phyloP scores from a whole-genome alignment of 2,797 vertebrate genomes.

The Catharus ustulatus region DNA sequence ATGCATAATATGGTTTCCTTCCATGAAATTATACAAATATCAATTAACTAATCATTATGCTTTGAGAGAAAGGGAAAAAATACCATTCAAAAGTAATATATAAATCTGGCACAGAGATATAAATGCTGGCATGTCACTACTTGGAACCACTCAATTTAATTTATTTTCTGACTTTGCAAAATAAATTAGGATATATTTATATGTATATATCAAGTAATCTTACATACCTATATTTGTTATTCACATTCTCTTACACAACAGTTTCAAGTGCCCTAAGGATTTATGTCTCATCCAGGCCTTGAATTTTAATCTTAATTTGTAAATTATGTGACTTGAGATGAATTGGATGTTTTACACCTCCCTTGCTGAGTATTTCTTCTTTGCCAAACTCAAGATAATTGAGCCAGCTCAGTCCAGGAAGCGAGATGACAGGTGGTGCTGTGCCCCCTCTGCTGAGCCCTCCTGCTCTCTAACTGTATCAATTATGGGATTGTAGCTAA shows the following conservation, averaged over 20 bases:
- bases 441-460: background rate
- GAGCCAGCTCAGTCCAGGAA: background rate
- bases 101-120: background rate
- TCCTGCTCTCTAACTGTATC: background rate
- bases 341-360: background rate
- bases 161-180: background rate
- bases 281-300: background rate
- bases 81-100: background rate
- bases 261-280: background rate
- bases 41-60: background rate
- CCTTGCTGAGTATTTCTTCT: background rate
- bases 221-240: background rate
- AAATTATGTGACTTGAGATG: background rate
- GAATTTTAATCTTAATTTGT: constrained; percentile 1
- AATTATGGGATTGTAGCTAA: background rate
- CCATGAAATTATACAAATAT: background rate
- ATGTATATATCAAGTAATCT: background rate
- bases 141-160: background rate
- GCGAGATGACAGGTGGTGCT: background rate
- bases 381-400: background rate
- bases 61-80: background rate
- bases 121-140: background rate
- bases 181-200: background rate
- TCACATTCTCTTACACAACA: background rate
- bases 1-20: background rate